Evolutionary conservation across 2,888 invertebrate species (phyloP), one percentile per base, ranked within the genome.

Genomic region (Gortyna flavago): DNA sequence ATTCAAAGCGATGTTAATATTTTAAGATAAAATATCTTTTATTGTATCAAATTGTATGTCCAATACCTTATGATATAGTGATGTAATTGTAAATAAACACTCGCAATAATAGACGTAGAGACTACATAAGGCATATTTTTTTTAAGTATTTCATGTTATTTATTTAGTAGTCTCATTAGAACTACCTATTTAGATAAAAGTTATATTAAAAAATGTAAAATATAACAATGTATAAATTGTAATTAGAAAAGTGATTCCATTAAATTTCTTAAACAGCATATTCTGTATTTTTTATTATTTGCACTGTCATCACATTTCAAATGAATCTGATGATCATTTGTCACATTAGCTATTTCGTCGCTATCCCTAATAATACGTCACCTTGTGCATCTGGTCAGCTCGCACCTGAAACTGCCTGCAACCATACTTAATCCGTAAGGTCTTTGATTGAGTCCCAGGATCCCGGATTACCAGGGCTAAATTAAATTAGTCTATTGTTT

Each of bases 181-280:
- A 88, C 89, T 91, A 91, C 87, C 85, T 88, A 90, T 88, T 90
- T 94, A 93, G 90, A 91, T 91, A 89, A 93, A 93, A 93, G 90
- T 91, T 93, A 93, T 92, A 91, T 91, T 91, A 92, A 91, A 69
- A 91, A 92, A 91, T 96, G 96, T 96, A 96, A 94, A 94, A 93
- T 94, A 94, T 93, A 93, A 94, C 92, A 93, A 86, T 96, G 96
- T 96, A 96, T 95, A 96, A 96, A 94, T 93, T 96, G 94, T 96
- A 96, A 96, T 95, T 96, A 96, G 96, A 95, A 95, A 93, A 94
- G 94, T 94, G 93, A 95, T 95, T 96, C 96, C 95, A 96, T 93
- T 96, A 96, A 96, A 96, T 95, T 96, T 96, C 96, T 91, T 95
- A 95, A 95, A 94, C 93, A 93, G 90, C 91, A 90, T 68, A 61